Evolutionary conservation across 2,113 vertebrate species (phyloP), one percentile per base, ranked within the genome.

Genomic region (Cyrtonyx montezumae): DNA sequence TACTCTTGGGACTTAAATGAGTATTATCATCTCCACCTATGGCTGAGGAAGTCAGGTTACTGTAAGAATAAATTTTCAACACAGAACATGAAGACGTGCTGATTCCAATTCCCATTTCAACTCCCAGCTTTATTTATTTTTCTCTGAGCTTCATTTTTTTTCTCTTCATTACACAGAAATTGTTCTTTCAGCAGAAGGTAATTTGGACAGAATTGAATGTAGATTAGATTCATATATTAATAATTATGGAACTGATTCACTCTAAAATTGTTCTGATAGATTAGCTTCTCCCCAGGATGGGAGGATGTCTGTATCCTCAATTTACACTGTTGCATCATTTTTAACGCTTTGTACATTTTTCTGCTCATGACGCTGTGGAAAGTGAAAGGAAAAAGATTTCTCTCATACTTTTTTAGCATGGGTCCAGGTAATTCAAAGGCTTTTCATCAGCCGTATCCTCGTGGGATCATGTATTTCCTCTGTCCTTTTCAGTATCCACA

Each of bases 111-210:
- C 91, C 82, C 61, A 2, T 36, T 91, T 81, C 75, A 93, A 82
- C 73, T 96, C 71, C 61, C 61, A 88, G 32, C 56, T 94, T 92
- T 92, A 93, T 93, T 95, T 95, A 83, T 94, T 95, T 96, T 94
- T 87, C 76, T 85, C 32, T 56, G 63, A 83, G 87, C 94, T 78
- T 89, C 10, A 0, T 78, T 96, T 95, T 84, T 84, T 94, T 94
- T 91, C 87, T 88, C 84, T 83, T 92, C 76, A 65, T 94, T 83
- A 85, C 51, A 75, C 61, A 90, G 82, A 78, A 86, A 84, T 78
- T 76, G 78, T 91, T 94, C 95, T 93, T 94, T 96, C 96, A 96
- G 95, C 96, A 96, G 80, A 61, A 89, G 56, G 63, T 88, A 95
- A 96, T 94, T 91, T 95, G 87, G 82, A 36, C 79, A 86, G 66